Conservation (phyloP, 2,888 invertebrate species). For the Drosophila quinaria region DNA sequence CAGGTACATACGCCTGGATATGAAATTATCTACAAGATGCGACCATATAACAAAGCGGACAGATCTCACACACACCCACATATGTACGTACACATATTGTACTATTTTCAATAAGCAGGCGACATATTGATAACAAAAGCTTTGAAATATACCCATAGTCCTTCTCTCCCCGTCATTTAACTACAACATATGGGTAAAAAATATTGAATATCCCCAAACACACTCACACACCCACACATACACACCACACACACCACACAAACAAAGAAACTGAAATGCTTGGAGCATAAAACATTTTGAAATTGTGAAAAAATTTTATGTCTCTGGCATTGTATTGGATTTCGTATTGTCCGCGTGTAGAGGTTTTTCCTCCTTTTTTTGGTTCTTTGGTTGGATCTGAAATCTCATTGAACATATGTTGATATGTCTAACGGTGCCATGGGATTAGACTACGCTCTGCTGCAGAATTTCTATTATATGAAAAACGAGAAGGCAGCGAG, state of each 20-base stretch:
- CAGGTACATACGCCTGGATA: slow-evolving; percentile 3
- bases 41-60: slow-evolving; percentile 4
- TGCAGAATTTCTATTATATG: slow-evolving; percentile 65
- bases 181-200: slow-evolving; percentile 47
- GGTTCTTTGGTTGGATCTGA: slow-evolving; percentile 31
- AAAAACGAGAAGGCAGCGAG: slow-evolving; percentile 13
- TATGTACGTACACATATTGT: slow-evolving; percentile 53
- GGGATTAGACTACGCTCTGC: slow-evolving; percentile 70
- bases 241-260: too few species aligned
- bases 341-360: slow-evolving; percentile 51
- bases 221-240: too few species aligned
- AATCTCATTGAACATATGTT: slow-evolving; percentile 65
- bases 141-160: slow-evolving; percentile 67
- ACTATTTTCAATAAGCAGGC: slow-evolving; percentile 78
- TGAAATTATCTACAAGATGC: too few species aligned
- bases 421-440: slow-evolving; percentile 58
- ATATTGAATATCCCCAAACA: slow-evolving; percentile 67
- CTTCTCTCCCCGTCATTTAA: not conserved
- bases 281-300: slow-evolving; percentile 75
- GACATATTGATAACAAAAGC: slow-evolving; percentile 81
- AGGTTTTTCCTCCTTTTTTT: slow-evolving; percentile 13
- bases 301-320: slow-evolving; percentile 77
- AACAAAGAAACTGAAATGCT: slow-evolving; percentile 52
- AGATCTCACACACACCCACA: slow-evolving; percentile 8
- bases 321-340: slow-evolving; percentile 68